Conservation (phyloP, 2,888 invertebrate species). For the Cephus pygmeus region DNA sequence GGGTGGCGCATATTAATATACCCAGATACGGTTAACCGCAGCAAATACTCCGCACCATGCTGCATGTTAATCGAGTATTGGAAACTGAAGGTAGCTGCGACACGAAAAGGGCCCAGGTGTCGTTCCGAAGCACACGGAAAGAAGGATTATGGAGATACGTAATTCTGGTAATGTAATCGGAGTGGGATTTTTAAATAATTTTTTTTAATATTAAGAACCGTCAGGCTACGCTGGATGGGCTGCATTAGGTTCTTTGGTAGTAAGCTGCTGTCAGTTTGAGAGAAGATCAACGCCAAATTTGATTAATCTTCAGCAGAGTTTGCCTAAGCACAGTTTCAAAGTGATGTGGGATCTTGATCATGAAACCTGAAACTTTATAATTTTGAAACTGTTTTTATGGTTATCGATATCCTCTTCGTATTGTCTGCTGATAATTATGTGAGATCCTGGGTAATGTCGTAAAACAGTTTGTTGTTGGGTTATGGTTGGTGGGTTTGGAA, state of each 20-base stretch:
- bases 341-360: not conserved
- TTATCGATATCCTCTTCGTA: not conserved
- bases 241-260: not conserved
- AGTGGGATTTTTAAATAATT: not conserved
- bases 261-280: not conserved
- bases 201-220: not conserved
- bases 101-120: no score
- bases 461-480: not conserved
- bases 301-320: not conserved
- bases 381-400: not conserved
- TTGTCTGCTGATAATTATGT: not conserved
- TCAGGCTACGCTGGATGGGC: not conserved
- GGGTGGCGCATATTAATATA: no score
- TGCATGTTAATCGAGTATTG: no score
- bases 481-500: not conserved
- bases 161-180: not conserved
- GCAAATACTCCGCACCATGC: no score
- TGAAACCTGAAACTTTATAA: not conserved
- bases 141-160: not conserved
- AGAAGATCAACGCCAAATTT: not conserved
- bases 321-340: not conserved
- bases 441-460: not conserved
- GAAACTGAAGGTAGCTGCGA: no score
- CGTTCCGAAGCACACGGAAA: not conserved
- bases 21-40: no score